Percentiles rank a stretch among this genome's conserved stretches.
Conservation (phyloP, 2,113 vertebrate genomes). For the Cinclus cinclus region DNA sequence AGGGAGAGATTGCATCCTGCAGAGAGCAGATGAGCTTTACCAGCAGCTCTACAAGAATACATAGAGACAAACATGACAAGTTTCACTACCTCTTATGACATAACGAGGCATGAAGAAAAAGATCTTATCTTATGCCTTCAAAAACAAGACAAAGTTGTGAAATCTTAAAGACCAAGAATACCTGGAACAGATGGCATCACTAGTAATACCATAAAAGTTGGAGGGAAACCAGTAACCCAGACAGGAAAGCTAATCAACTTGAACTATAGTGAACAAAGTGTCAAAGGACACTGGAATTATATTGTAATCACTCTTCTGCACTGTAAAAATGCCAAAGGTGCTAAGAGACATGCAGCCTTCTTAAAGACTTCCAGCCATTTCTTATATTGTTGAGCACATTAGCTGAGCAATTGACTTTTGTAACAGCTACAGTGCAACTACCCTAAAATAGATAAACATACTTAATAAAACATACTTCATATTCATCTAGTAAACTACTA, state of each 20-base stretch:
- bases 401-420: constrained; percentile 12
- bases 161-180: constrained; percentile 32
- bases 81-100: constrained; percentile 20
- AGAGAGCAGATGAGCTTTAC: constrained; percentile 63
- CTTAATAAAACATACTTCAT: not conserved
- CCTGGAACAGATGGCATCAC: constrained; percentile 48
- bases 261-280: constrained; percentile 23
- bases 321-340: constrained; percentile 16
- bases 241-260: constrained; percentile 45
- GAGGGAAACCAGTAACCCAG: constrained; percentile 17
- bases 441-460: not conserved
- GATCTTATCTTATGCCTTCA: not conserved
- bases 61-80: constrained; percentile 57
- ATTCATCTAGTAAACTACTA: not conserved
- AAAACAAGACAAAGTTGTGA: not conserved
- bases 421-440: not conserved
- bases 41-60: constrained; percentile 55
- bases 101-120: not conserved
- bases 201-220: constrained; percentile 44
- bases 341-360: not conserved
- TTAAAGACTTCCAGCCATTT: not conserved
- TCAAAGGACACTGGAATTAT: constrained; percentile 21
- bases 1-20: constrained; percentile 56
- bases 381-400: not conserved
- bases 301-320: constrained; percentile 11